Evolutionary conservation across 2,113 vertebrate species (phyloP).

Genomic region (Willisornis vidua): DNA sequence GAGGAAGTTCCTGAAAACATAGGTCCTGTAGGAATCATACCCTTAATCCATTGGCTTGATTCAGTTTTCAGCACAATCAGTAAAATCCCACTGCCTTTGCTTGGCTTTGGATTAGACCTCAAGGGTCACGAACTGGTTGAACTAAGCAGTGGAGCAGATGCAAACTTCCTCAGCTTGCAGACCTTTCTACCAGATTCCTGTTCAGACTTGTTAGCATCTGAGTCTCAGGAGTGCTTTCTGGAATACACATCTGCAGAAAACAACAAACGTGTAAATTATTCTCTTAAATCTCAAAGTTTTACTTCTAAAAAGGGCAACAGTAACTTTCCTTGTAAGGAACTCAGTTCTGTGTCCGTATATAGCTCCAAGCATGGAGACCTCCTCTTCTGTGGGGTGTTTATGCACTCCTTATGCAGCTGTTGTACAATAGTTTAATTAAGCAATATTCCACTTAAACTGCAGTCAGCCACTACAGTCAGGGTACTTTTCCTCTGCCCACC

Average conservation of each 20-base stretch:
- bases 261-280: conserved; percentile 31
- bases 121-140: conserved; percentile 42
- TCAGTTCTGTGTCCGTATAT: neutral
- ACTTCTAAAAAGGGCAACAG: neutral
- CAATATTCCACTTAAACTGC: conserved; percentile 12
- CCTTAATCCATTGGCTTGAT: conserved; percentile 54
- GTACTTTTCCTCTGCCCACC: conserved; percentile 53
- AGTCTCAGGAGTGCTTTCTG: conserved; percentile 49
- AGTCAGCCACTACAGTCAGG: conserved; percentile 31
- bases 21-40: conserved; percentile 44
- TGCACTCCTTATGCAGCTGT: conserved; percentile 35
- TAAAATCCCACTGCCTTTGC: conserved; percentile 56
- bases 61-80: conserved; percentile 55
- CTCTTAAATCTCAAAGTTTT: conserved; percentile 31
- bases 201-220: conserved; percentile 47
- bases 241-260: conserved; percentile 51
- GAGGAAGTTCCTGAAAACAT: conserved; percentile 48
- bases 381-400: conserved; percentile 49
- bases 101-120: conserved; percentile 56
- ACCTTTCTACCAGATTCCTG: conserved; percentile 52
- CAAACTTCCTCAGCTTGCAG: neutral
- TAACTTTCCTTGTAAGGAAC: neutral
- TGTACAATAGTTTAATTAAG: conserved; percentile 46
- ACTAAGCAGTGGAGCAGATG: conserved; percentile 54
- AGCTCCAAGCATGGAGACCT: neutral